A percentile compares a stretch with the other conserved stretches of the same genome.
Conservation (phyloP, 2,797 vertebrate genomes). For the Chelon labrosus region DNA sequence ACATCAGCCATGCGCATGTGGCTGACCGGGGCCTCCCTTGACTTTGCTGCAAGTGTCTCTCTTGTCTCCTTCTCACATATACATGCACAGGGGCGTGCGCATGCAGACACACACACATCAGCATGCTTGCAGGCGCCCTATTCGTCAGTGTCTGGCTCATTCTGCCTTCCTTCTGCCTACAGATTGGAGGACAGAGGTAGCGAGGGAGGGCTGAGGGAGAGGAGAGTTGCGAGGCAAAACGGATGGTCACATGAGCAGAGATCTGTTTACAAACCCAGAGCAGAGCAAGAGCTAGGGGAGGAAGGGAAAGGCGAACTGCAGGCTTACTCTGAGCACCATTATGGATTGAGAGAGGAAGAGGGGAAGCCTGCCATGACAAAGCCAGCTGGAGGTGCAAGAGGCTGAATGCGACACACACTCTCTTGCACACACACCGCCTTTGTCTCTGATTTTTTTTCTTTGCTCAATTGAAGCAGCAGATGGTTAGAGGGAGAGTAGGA, state of each 20-base stretch:
- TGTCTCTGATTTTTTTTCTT: constrained; percentile 68
- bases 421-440: constrained; percentile 65
- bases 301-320: constrained; percentile 60
- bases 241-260: constrained; percentile 88
- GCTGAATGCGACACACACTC: constrained; percentile 67
- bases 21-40: constrained; percentile 69
- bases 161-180: constrained; percentile 77
- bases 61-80: constrained; percentile 63
- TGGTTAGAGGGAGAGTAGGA: constrained; percentile 85
- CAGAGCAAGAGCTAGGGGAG: constrained; percentile 66
- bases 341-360: constrained; percentile 71
- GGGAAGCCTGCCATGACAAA: constrained; percentile 76
- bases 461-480: constrained; percentile 83
- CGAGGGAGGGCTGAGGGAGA: constrained; percentile 76
- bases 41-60: constrained; percentile 78
- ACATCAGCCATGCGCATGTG: constrained; percentile 68
- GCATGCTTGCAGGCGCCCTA: constrained; percentile 72
- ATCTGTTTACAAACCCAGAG: constrained; percentile 90
- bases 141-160: constrained; percentile 76
- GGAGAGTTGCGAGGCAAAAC: constrained; percentile 89
- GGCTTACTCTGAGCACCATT: constrained; percentile 63
- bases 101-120: constrained; percentile 55
- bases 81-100: constrained; percentile 62
- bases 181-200: constrained; percentile 77
- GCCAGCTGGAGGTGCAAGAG: constrained; percentile 78